A percentile compares a stretch with the other conserved stretches of the same genome.
These are phyloP conservation scores for Rhynchotus rufescens DNA, from an alignment of 2,797 vertebrate genomes.

Conservation along the genomic window DNA sequence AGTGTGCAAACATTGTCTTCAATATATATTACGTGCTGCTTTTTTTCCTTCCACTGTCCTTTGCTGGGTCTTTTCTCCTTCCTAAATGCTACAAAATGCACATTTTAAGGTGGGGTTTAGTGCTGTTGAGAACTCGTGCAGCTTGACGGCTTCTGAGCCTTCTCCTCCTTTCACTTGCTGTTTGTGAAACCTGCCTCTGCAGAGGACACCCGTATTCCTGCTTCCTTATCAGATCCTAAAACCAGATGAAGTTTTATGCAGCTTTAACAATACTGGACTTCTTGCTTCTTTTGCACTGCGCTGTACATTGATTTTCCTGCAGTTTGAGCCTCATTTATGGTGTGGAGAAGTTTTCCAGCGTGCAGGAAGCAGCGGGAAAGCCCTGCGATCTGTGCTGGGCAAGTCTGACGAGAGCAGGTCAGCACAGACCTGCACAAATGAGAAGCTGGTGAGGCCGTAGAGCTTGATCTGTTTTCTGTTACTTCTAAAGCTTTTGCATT, in stretches of 20 bases:
- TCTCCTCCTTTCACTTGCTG: background rate
- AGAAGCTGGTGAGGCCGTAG: background rate
- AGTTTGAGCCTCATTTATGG: slow-evolving; percentile 51
- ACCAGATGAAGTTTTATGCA: background rate
- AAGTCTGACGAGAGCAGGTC: background rate
- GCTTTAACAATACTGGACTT: background rate
- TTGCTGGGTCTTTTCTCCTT: background rate
- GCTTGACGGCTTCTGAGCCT: background rate
- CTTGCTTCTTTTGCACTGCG: background rate
- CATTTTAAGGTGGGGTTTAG: background rate
- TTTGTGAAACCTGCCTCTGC: background rate
- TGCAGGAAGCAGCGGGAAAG: slow-evolving; percentile 13
- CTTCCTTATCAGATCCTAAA: slow-evolving; percentile 24
- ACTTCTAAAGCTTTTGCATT: slow-evolving; percentile 48
- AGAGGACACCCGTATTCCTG: background rate
- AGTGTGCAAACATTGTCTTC: background rate
- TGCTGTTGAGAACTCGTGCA: background rate
- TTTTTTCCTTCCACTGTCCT: background rate
- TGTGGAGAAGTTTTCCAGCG: slow-evolving; percentile 12
- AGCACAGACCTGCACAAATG: slow-evolving; percentile 10
- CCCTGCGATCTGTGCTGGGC: slow-evolving; percentile 25
- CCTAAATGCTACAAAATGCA: background rate
- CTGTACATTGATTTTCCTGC: background rate
- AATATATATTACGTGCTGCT: background rate
- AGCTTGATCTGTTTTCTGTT: slow-evolving; percentile 53